Evolutionary conservation across 2,888 invertebrate genomes (phyloP), one percentile per base, ranked within the genome.

Genomic region (Drosophila leonis): DNA sequence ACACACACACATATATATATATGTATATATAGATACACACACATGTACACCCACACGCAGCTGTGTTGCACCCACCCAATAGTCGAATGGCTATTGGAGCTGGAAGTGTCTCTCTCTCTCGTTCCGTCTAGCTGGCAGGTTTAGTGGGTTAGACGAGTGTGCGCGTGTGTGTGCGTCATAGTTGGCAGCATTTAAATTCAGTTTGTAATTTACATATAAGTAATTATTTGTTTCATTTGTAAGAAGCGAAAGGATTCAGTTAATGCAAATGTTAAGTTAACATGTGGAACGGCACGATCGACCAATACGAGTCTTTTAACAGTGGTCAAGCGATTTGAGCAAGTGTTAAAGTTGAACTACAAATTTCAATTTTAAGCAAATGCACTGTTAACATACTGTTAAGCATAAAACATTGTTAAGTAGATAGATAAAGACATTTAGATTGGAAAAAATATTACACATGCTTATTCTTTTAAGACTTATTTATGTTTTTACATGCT

Each of bases 51-150:
- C 78, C 83, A 83, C 87, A 56, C 68, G 60, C 64, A 75, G 66
- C 63, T 63, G 59, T 49, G 74, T 59, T 74, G 82, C 84, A 89
- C 84, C 84, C 84, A 84, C 88, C 81, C 88, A 84, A 84, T 79
- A 67, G 72, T 66, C 71, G 64, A 70, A 60, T 72, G 62, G 63
- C 60, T 37, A 51, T 62, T 71, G 68, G 42, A 70, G 54, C 75
- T 72, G 66, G 59, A 49, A 66, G 60, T 56, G 59, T 52, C 54
- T 67, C 66, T 52, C 54, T 67, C 42, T 46, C 51, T 67, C 44
- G 41, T 29, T 60, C 41, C 62, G 55, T 82, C 68, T 44, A n/a
- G 31, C 27, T 42, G 74, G 80, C 59, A 63, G 66, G 75, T 75
- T 77, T 67, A 60, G 67, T 72, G 73, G 49, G 80, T 63, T 56